Percentiles rank a stretch among this genome's conserved stretches.
These are phyloP conservation scores for Tiphia femorata DNA, from an alignment of 2,888 invertebrate species.

Conservation along the genomic window DNA sequence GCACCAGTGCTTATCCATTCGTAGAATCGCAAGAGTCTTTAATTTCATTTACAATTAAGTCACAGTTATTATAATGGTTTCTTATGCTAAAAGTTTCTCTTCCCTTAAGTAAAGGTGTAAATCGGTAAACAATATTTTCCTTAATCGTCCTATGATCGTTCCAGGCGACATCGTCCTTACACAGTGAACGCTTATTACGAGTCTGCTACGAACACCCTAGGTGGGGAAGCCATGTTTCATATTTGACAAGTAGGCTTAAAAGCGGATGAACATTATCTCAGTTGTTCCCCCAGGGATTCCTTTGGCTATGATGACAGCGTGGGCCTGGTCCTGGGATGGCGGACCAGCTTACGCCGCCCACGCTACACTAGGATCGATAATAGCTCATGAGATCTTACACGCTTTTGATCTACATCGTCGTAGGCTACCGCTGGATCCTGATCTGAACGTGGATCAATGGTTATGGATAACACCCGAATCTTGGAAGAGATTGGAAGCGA, in stretches of 20 bases:
- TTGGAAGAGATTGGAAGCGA: slow-evolving; percentile 66
- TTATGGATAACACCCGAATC: slow-evolving; percentile 68
- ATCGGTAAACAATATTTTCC: neutral
- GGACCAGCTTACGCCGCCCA: slow-evolving; percentile 70
- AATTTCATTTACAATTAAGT: too few relatives aligned
- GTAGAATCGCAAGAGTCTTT: too few relatives aligned
- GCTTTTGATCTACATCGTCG: slow-evolving; percentile 68
- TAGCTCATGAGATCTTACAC: slow-evolving; percentile 71
- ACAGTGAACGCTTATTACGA: slow-evolving; percentile 71
- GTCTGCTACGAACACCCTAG: slow-evolving; percentile 70
- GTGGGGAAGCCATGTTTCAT: slow-evolving; percentile 64
- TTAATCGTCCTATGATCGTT: slow-evolving; percentile 8
- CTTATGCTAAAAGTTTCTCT: neutral
- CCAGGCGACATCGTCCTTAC: slow-evolving; percentile 70
- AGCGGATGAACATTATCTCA: neutral
- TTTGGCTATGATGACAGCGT: slow-evolving; percentile 69
- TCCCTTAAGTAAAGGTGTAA: neutral
- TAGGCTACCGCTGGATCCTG: slow-evolving; percentile 60
- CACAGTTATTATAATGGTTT: too few relatives aligned
- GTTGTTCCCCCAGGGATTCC: slow-evolving; percentile 65
- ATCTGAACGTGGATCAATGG: slow-evolving; percentile 56
- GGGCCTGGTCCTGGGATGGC: slow-evolving; percentile 69
- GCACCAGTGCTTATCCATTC: too few relatives aligned
- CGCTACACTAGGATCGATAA: slow-evolving; percentile 69
- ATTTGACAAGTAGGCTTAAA: neutral